A percentile compares a stretch with the other conserved stretches of the same genome.
Conservation (phyloP, 2,113 vertebrate genomes). For the Apteryx owenii region DNA sequence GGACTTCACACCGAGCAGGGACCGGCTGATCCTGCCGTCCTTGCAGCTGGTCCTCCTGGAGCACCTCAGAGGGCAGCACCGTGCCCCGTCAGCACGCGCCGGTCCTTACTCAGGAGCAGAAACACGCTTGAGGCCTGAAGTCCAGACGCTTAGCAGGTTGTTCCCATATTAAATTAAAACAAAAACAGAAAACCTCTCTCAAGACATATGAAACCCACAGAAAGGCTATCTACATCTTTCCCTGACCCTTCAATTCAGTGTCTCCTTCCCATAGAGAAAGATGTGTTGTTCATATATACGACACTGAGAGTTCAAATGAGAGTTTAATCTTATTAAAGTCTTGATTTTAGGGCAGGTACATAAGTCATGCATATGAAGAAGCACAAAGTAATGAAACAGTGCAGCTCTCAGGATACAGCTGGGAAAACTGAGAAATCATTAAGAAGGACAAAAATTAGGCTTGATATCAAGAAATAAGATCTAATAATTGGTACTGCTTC, state of each 20-base stretch:
- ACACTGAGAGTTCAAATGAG: not conserved
- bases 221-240: not conserved
- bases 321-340: constrained; percentile 28
- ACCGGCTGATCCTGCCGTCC: not conserved
- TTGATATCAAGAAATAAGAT: constrained; percentile 44
- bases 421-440: constrained; percentile 46
- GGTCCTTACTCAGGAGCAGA: not conserved
- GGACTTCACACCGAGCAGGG: not conserved
- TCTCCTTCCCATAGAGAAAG: not conserved
- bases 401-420: not conserved
- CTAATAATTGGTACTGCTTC: constrained; percentile 42
- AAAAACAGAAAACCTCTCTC: not conserved
- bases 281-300: not conserved
- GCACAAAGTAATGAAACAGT: not conserved
- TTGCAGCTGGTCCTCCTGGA: not conserved
- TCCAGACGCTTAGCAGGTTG: not conserved
- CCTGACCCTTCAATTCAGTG: not conserved
- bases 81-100: not conserved
- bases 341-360: constrained; percentile 10
- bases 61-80: not conserved
- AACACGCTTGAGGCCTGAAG: not conserved
- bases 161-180: not conserved
- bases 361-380: not conserved
- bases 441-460: constrained; percentile 41
- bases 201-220: not conserved